A percentile compares a stretch with the other conserved stretches of the same genome.
Evolutionary conservation across 2,888 invertebrate genomes (phyloP).

Genomic region (Elaeidobius kamerunicus): DNA sequence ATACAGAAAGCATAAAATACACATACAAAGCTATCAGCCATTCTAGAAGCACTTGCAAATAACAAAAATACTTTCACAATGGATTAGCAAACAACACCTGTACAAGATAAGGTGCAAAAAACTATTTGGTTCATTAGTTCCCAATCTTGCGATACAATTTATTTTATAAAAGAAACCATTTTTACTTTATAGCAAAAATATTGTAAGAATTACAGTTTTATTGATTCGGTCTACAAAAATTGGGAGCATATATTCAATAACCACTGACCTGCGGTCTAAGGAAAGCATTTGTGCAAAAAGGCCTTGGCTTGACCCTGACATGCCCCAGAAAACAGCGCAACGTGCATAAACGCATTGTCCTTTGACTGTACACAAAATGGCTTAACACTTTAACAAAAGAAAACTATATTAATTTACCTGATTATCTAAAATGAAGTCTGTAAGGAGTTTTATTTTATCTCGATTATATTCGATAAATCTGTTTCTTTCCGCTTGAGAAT

Average conservation of each 20-base stretch:
- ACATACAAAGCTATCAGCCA: too few relatives aligned
- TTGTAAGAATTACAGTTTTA: too few relatives aligned
- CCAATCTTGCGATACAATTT: too few relatives aligned
- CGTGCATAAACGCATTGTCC: constrained; percentile 35
- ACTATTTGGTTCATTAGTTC: too few relatives aligned
- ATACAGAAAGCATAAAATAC: too few relatives aligned
- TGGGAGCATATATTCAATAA: neutral
- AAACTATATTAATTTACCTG: constrained; percentile 41
- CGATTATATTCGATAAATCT: constrained; percentile 48
- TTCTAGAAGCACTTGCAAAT: too few relatives aligned
- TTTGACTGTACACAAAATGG: constrained; percentile 18
- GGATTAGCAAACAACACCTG: too few relatives aligned
- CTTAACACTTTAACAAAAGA: constrained; percentile 39
- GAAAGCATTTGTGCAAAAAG: constrained; percentile 36
- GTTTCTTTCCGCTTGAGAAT: constrained; percentile 52
- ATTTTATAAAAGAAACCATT: neutral
- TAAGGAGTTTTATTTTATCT: constrained; percentile 48
- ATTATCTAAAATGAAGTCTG: constrained; percentile 36
- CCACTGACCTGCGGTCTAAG: constrained; percentile 48
- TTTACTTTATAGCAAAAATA: too few relatives aligned
- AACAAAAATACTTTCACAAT: too few relatives aligned
- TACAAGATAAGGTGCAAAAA: too few relatives aligned
- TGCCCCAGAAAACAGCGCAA: constrained; percentile 43
- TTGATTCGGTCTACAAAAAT: too few relatives aligned
- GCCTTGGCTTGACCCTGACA: constrained; percentile 41